Evolutionary conservation across 2,113 vertebrate species (phyloP), one percentile per base, ranked within the genome.

Genomic region (Melospiza melodia): DNA sequence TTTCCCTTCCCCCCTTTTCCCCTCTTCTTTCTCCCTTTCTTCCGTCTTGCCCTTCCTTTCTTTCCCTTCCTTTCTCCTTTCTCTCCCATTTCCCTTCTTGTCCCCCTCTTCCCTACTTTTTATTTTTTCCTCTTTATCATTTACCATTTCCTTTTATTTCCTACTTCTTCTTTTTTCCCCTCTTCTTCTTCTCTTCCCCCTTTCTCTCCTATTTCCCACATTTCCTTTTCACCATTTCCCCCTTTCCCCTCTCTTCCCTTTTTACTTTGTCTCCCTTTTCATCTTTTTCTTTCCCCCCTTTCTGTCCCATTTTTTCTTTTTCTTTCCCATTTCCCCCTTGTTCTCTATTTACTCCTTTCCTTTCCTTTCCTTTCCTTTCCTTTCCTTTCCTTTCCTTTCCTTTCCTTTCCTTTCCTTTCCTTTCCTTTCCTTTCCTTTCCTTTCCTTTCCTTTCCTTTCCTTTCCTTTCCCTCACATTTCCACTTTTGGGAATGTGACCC

Each of bases 241-340:
- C 11, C 4, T 76, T 73, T 85, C 6, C 14, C 39, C 1, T 5
- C 17, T 55, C 51, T 54, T 54, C 6, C 2, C 7, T 24, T 33
- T 43, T 27, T 5, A 4, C 4, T 17, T 68, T 18, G 1, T 43
- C 24, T 61, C 6, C 10, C 4, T 39, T 49, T 17, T 23, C 2
- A 8, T 33, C 5, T 30, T 61, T 37, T 6, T 15, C 54, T n/a
- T 31, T 20, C 39, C 23, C 6, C 4, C 2, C 8, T 5, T 27
- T 54, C 30, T 55, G 0, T 23, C 9, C 4, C 4, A 2, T 16
- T 16, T 43, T 37, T 37, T 5, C 1, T 11, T 39, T 31, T 10
- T 11, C 15, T 41, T 52, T 37, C 4, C 33, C 18, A 11, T 35
- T 35, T 15, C 13, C 61, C 14, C 10, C 7, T 44, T 49, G 12